phyloP scores from a whole-genome alignment of 1,140 invertebrate species.

The Battus philenor region DNA sequence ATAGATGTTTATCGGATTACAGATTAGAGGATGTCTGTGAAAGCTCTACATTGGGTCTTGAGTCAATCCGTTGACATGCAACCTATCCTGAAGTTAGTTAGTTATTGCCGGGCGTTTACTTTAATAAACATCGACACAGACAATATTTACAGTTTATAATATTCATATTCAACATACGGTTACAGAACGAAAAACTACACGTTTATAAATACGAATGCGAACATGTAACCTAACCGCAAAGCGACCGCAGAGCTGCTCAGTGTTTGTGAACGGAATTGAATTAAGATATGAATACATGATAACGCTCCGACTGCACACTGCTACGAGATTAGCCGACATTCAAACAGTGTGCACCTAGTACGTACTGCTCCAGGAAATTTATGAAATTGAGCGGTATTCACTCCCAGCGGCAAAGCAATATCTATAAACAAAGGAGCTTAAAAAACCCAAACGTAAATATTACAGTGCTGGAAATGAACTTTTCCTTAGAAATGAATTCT shows the following conservation, averaged over 20 bases:
- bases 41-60: not conserved
- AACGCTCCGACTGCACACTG: not conserved
- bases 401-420: too few species aligned
- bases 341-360: not conserved
- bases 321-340: not conserved
- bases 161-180: too few species aligned
- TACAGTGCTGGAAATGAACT: too few species aligned
- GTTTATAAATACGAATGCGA: not conserved
- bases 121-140: too few species aligned
- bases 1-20: too few species aligned
- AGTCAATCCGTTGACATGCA: not conserved
- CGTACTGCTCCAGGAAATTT: not conserved
- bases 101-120: not conserved
- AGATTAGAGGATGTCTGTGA: not conserved
- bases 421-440: too few species aligned
- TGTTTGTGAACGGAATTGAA: slow-evolving; percentile 10
- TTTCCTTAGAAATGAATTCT: too few species aligned
- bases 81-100: not conserved
- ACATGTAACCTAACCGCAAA: slow-evolving; percentile 5
- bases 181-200: not conserved
- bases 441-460: too few species aligned
- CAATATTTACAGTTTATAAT: too few species aligned
- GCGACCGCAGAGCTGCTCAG: not conserved
- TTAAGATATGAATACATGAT: slow-evolving; percentile 13
- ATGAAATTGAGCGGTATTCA: not conserved